Evolutionary conservation across 2,888 invertebrate genomes (phyloP), one percentile per base, ranked within the genome.

Genomic region (Brachyopa scutellaris): DNA sequence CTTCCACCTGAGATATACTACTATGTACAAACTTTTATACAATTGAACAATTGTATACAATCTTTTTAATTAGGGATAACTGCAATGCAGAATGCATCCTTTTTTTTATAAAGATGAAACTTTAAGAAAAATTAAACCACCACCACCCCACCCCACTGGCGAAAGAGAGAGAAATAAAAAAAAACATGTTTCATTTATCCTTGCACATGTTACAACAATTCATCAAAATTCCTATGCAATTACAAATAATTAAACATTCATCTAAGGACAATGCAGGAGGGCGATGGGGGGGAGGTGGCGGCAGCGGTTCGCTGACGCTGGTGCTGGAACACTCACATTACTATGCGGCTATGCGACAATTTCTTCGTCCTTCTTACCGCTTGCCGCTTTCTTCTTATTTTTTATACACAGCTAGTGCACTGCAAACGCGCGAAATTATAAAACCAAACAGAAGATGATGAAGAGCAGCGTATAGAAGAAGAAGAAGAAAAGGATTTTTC

Each of bases 191-290:
- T 53, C 13, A 67, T 33, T 7, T 45, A 55, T 9, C 29, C 19
- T 49, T 82, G 77, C 61, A 77, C 77, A 82, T 82, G 82, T 76
- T 77, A 72, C 70, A 77, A 82, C 77, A 77, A 82, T 82, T 82
- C 82, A 77, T 77, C 70, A 77, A 77, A 82, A 82, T 82, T 82
- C 77, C 82, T 77, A 82, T 82, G 82, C 82, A 82, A 82, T 82
- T 82, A 77, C 82, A 82, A 82, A 82, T 82, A 82, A 82, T 82
- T 82, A 82, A 82, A 82, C 82, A 66, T 82, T 82, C 82, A 82
- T 82, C 77, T 82, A 26, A 77, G 70, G 61, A 82, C 82, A 82
- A 82, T 82, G 70, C 31, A 26, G 31, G 21, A 13, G 49, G 66
- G 31, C 1, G 26, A 29, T 26, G 6, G 53, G 9, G 8, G 45